phyloP scores from a whole-genome alignment of 1,140 invertebrate species.

The Arctopsyche grandis region DNA sequence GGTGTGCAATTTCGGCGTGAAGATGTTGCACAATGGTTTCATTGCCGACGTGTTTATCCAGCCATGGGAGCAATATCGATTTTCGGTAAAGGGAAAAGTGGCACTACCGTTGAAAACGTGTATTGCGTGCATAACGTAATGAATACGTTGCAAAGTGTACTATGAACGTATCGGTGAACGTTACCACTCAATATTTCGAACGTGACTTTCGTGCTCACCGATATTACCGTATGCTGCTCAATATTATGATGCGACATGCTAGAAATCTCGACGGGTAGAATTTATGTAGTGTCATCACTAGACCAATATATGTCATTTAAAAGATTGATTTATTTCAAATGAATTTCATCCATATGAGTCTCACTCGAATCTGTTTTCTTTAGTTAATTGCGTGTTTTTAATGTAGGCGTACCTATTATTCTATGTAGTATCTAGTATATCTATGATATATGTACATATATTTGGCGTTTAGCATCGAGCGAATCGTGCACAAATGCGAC shows the following conservation, averaged over 20 bases:
- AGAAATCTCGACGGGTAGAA: too few species aligned
- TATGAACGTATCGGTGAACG: neutral
- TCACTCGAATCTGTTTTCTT: too few species aligned
- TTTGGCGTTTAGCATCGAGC: too few species aligned
- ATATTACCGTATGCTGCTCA: neutral
- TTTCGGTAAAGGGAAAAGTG: neutral
- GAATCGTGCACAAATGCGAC: too few species aligned
- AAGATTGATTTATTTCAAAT: too few species aligned
- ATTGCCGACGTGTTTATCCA: neutral
- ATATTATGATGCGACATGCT: neutral
- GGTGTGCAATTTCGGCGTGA: neutral
- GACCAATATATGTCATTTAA: too few species aligned
- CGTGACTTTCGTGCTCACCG: neutral
- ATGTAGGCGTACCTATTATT: too few species aligned
- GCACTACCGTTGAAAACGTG: neutral
- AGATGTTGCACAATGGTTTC: neutral
- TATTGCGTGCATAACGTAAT: conserved; percentile 9
- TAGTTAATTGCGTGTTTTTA: too few species aligned
- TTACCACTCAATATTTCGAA: neutral
- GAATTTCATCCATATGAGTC: too few species aligned
- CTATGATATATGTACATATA: too few species aligned
- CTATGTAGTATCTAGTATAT: too few species aligned
- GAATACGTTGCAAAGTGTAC: neutral
- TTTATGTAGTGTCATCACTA: too few species aligned
- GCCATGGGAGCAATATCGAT: neutral